Percentiles rank a stretch among this genome's conserved stretches.
phyloP scores from a whole-genome alignment of 2,797 vertebrate species.

The Sciaenops ocellatus region DNA sequence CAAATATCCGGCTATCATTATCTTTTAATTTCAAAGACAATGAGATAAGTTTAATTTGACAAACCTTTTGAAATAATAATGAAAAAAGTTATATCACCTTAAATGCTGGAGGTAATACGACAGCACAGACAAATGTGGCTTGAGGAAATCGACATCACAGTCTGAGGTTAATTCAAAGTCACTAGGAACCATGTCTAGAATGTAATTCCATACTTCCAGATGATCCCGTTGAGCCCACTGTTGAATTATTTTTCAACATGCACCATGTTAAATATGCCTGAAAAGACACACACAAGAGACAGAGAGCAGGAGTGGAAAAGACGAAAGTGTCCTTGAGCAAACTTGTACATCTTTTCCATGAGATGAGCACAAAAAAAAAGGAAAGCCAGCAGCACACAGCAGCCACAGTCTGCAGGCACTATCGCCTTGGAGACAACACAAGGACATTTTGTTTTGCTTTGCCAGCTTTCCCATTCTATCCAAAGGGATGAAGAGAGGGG shows the following conservation, averaged over 20 bases:
- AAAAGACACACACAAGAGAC: slow-evolving; percentile 50
- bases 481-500: slow-evolving; percentile 54
- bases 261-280: slow-evolving; percentile 58
- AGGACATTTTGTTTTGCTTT: slow-evolving; percentile 82
- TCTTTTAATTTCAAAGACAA: slow-evolving; percentile 4
- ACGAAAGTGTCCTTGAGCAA: slow-evolving; percentile 75
- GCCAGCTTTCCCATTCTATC: slow-evolving; percentile 64
- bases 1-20: background rate
- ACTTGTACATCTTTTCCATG: slow-evolving; percentile 73
- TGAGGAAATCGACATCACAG: slow-evolving; percentile 57
- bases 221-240: slow-evolving; percentile 62
- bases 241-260: slow-evolving; percentile 64
- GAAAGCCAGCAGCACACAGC: slow-evolving; percentile 55
- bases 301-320: slow-evolving; percentile 28
- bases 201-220: slow-evolving; percentile 69
- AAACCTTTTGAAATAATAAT: slow-evolving; percentile 26
- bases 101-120: slow-evolving; percentile 24
- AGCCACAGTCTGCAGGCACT: slow-evolving; percentile 67
- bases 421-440: slow-evolving; percentile 77
- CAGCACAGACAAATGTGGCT: slow-evolving; percentile 45
- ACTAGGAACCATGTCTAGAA: slow-evolving; percentile 66
- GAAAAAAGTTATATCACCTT: slow-evolving; percentile 18
- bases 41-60: background rate
- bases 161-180: slow-evolving; percentile 75
- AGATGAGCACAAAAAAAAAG: slow-evolving; percentile 44